phyloP scores from a whole-genome alignment of 2,888 invertebrate species.

The Epinotia nisella region DNA sequence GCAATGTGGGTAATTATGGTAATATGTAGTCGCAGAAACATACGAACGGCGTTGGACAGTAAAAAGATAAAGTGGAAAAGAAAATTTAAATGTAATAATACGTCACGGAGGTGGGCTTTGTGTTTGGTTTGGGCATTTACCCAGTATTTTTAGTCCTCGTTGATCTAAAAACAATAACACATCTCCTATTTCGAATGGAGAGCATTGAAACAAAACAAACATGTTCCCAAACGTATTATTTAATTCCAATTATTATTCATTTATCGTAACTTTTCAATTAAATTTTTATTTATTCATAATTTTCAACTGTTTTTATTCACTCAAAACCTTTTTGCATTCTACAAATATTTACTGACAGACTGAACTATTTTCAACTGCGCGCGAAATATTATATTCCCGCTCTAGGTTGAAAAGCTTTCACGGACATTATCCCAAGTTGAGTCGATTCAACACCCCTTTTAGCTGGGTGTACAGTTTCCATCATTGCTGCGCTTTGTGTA shows the following conservation, averaged over 20 bases:
- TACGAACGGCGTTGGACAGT: not conserved
- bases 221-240: not conserved
- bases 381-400: constrained; percentile 25
- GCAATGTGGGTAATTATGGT: constrained; percentile 23
- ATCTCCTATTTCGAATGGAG: not conserved
- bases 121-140: not conserved
- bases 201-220: not conserved
- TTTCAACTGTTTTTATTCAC: not conserved
- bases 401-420: constrained; percentile 25
- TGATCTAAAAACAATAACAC: not conserved
- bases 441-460: constrained; percentile 33
- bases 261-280: not conserved
- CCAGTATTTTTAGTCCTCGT: not conserved
- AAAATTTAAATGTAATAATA: not conserved
- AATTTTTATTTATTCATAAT: not conserved
- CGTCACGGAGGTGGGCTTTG: not conserved
- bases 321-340: not conserved
- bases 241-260: not conserved
- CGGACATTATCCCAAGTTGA: constrained; percentile 21
- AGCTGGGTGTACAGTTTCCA: constrained; percentile 29
- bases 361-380: constrained; percentile 10
- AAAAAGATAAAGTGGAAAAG: not conserved
- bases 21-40: constrained; percentile 11
- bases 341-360: not conserved
- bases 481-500: constrained; percentile 25